Evolutionary conservation across 2,888 invertebrate species (phyloP).

Genomic region (Seira ritae): DNA sequence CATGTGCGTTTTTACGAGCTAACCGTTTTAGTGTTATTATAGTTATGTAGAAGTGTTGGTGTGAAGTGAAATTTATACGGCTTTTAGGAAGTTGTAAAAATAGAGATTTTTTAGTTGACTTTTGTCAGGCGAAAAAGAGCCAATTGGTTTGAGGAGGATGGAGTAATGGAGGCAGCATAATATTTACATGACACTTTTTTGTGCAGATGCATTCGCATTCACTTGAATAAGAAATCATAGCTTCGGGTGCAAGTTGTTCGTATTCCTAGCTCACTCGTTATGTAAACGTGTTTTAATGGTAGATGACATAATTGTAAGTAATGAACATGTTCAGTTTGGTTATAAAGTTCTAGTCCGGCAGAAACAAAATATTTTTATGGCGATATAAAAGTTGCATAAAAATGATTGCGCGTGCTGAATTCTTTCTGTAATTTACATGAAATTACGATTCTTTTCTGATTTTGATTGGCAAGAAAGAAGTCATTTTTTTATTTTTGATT

Average conservation of each 20-base stretch:
- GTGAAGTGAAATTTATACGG: no score
- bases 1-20: no score
- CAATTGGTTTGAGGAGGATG: neutral
- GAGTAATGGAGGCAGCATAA: neutral
- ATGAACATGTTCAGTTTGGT: neutral
- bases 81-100: conserved; percentile 70
- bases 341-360: no score
- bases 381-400: neutral
- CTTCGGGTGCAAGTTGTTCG: no score
- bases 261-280: neutral
- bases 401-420: neutral
- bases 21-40: no score
- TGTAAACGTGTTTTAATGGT: neutral
- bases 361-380: conserved; percentile 10
- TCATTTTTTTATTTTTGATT: neutral
- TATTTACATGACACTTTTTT: neutral
- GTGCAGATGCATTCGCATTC: no score
- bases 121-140: neutral
- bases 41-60: no score
- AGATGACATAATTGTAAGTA: neutral
- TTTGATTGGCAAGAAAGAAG: neutral
- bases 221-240: no score
- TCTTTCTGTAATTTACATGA: neutral
- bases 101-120: conserved; percentile 33
- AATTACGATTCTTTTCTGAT: neutral